phyloP scores from a whole-genome alignment of 2,113 vertebrate genomes.

The Mus pahari region DNA sequence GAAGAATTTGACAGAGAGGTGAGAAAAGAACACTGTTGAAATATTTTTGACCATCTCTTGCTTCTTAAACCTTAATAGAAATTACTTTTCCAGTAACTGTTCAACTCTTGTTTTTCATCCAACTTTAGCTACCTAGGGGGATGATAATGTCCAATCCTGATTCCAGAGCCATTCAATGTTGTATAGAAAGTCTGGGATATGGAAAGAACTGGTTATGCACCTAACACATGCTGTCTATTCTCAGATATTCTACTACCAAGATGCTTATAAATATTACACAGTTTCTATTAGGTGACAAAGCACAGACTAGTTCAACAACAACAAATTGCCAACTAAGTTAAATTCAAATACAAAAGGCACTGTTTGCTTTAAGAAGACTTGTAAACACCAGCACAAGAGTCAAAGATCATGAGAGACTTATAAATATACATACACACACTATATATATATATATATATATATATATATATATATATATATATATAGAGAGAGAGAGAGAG shows the following conservation, averaged over 20 bases:
- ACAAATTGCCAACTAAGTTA: neutral
- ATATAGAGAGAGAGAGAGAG: too few relatives aligned
- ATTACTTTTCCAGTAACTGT: neutral
- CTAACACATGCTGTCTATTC: fast-evolving
- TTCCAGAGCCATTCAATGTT: fast-evolving
- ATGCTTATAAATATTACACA: neutral
- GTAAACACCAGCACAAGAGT: too few relatives aligned
- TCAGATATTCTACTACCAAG: too few relatives aligned
- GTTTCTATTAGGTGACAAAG: neutral
- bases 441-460: too few relatives aligned
- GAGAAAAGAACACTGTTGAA: neutral
- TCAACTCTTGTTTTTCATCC: neutral
- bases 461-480: too few relatives aligned
- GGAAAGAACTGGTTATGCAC: neutral
- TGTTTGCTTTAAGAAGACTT: too few relatives aligned
- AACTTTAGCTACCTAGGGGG: neutral
- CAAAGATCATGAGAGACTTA: too few relatives aligned
- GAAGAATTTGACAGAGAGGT: fast-evolving
- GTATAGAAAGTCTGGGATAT: neutral
- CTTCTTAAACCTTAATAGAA: neutral
- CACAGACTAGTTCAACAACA: neutral
- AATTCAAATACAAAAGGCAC: neutral
- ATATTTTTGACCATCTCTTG: neutral
- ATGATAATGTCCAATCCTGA: neutral
- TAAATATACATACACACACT: too few relatives aligned